phyloP scores from a whole-genome alignment of 2,113 vertebrate genomes.

The Furnarius figulus region DNA sequence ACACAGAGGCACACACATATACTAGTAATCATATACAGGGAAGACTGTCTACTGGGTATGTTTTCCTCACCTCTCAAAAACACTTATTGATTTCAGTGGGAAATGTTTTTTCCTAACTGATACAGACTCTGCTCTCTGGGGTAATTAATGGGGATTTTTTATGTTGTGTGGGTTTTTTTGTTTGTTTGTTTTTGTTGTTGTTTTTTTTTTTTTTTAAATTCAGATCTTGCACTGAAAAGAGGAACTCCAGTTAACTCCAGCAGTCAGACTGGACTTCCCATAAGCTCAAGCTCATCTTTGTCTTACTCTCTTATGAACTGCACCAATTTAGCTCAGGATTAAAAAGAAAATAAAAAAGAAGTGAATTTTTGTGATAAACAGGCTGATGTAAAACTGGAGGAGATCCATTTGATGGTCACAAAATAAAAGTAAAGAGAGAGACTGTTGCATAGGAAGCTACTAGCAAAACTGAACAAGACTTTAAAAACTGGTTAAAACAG shows the following conservation, averaged over 20 bases:
- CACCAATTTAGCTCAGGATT: neutral
- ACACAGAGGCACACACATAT: neutral
- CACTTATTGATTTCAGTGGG: slow-evolving; percentile 15
- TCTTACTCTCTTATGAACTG: neutral
- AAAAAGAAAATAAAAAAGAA: neutral
- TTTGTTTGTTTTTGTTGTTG: too few relatives aligned
- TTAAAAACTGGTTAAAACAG: neutral
- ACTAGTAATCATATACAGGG: neutral
- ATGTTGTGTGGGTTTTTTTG: too few relatives aligned
- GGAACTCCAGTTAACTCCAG: neutral
- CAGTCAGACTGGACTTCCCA: accelerated
- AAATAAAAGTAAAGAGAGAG: neutral
- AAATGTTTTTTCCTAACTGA: neutral
- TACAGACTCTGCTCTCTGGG: neutral
- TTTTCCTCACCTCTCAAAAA: neutral
- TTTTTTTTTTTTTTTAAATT: neutral
- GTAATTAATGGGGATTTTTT: neutral
- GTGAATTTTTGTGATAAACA: neutral
- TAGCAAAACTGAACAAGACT: neutral
- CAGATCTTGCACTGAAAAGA: neutral
- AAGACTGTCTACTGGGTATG: neutral
- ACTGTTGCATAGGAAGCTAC: neutral
- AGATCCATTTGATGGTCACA: neutral
- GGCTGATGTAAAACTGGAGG: neutral
- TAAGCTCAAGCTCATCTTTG: neutral